These are phyloP conservation scores for Gadopsis bispinosus DNA, from an alignment of 2,797 vertebrate species.

Conservation along the genomic window DNA sequence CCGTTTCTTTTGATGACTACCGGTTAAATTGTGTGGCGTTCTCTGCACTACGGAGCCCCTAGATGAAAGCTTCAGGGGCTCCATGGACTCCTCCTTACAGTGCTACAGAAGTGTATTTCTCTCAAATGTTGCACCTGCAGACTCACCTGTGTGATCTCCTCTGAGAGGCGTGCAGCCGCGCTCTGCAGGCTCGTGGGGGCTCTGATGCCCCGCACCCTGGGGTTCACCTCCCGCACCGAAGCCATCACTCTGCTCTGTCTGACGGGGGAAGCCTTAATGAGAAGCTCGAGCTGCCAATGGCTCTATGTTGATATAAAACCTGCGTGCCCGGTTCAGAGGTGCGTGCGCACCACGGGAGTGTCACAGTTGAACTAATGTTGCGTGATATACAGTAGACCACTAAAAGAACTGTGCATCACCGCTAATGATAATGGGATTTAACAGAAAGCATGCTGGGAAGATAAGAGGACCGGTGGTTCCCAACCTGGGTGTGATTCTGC, in stretches of 20 bases:
- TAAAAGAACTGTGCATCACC: background rate
- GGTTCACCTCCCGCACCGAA: slow-evolving; percentile 24
- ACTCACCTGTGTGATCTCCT: slow-evolving; percentile 47
- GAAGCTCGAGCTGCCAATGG: background rate
- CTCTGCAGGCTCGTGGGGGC: slow-evolving; percentile 16
- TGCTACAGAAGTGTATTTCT: too few relatives aligned
- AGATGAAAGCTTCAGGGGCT: too few relatives aligned
- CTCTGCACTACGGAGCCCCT: too few relatives aligned
- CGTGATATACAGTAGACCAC: too few relatives aligned
- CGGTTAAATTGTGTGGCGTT: too few relatives aligned
- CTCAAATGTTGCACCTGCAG: background rate
- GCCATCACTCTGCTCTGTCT: slow-evolving; percentile 17
- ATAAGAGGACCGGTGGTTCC: too few relatives aligned
- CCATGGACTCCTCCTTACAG: background rate
- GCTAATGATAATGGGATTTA: too few relatives aligned
- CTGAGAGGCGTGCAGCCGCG: slow-evolving; percentile 13
- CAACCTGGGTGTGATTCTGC: too few relatives aligned
- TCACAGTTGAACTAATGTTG: background rate
- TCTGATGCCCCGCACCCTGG: slow-evolving; percentile 24
- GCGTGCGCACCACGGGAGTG: background rate
- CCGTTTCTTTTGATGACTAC: too few relatives aligned
- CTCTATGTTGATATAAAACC: background rate
- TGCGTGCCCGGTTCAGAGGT: background rate
- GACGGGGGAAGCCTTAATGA: background rate
- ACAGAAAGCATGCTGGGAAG: too few relatives aligned